Evolutionary conservation across 2,113 vertebrate genomes (phyloP).

Genomic region (Sapajus apella): DNA sequence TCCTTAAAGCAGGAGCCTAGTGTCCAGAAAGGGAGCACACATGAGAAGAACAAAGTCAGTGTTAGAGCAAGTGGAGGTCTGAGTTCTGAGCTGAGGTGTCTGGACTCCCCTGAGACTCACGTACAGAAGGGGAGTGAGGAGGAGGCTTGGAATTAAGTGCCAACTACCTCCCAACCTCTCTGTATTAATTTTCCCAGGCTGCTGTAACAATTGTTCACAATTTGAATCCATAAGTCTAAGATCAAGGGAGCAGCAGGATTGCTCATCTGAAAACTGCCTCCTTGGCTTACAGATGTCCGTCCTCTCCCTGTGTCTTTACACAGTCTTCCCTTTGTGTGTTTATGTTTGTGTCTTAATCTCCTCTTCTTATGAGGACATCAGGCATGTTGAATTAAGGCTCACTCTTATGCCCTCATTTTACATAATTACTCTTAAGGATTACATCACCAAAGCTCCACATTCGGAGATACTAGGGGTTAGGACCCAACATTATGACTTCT

Average conservation of each 20-base stretch:
- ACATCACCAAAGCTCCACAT: neutral
- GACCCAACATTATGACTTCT: neutral
- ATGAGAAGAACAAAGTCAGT: neutral
- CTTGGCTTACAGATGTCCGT: accelerated
- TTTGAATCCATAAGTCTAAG: neutral
- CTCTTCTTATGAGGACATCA: neutral
- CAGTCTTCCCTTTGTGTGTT: accelerated
- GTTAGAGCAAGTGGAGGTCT: too few relatives aligned
- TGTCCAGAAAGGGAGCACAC: neutral
- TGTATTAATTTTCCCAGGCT: neutral
- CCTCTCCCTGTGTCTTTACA: neutral
- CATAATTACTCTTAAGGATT: neutral
- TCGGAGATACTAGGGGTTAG: neutral
- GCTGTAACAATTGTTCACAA: neutral
- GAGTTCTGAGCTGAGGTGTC: neutral
- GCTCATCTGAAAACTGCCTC: neutral
- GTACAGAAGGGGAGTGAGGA: neutral
- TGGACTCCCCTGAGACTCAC: neutral
- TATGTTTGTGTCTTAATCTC: neutral
- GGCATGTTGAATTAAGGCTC: neutral
- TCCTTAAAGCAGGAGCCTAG: neutral
- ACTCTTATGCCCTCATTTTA: neutral
- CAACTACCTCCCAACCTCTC: neutral
- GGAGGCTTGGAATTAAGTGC: neutral
- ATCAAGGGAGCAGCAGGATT: neutral